These are phyloP conservation scores for Melolontha melolontha DNA, from an alignment of 2,888 invertebrate genomes.

Conservation along the genomic window DNA sequence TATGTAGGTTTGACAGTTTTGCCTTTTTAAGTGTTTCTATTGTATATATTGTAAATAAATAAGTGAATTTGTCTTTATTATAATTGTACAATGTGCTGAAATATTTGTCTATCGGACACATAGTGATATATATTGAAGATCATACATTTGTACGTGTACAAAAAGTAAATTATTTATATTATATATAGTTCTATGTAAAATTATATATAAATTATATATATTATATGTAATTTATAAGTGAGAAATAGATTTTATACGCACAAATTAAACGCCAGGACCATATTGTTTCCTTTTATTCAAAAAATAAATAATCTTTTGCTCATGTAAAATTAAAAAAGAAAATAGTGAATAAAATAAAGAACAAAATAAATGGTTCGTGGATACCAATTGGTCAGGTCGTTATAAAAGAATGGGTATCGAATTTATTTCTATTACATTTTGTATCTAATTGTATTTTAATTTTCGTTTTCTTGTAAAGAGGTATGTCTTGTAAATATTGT, in stretches of 20 bases:
- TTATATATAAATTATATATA: constrained; percentile 32
- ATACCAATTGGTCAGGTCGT: constrained; percentile 49
- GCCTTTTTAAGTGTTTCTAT: constrained; percentile 40
- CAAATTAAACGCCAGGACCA: constrained; percentile 46
- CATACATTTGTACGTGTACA: constrained; percentile 15
- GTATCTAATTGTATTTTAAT: constrained; percentile 27
- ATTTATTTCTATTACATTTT: constrained; percentile 53
- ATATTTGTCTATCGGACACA: constrained; percentile 28
- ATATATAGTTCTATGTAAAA: constrained; percentile 13
- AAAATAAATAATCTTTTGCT: constrained; percentile 7
- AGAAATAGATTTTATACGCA: constrained; percentile 53
- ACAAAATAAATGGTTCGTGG: constrained; percentile 11
- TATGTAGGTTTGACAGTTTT: constrained; percentile 32
- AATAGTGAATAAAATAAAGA: background rate
- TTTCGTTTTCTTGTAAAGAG: constrained; percentile 20
- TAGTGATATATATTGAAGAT: constrained; percentile 6
- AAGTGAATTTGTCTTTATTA: constrained; percentile 31
- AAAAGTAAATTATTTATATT: constrained; percentile 23
- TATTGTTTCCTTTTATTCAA: constrained; percentile 14
- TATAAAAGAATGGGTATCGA: constrained; percentile 47
- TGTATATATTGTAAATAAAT: constrained; percentile 50
- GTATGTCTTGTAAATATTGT: constrained; percentile 63
- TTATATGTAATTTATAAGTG: constrained; percentile 32
- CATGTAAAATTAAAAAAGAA: background rate
- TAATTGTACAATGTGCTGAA: constrained; percentile 19